Base-by-base conservation (phyloP, 23 tunicate genomes). In the Ciona savignyi region DNA sequence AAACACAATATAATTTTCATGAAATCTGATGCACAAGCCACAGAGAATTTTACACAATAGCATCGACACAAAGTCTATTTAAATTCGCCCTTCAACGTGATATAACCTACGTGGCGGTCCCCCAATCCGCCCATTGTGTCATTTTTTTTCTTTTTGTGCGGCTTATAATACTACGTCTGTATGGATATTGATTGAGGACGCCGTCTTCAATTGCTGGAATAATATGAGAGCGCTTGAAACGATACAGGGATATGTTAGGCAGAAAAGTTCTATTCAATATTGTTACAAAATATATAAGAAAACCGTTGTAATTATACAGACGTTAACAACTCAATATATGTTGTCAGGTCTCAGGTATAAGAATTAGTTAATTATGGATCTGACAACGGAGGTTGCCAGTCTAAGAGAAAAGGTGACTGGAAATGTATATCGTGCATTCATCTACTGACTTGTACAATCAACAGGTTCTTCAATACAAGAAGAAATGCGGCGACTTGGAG, bases 401-500 rank as follows among this genome's bases (percentile, higher is more conserved):
- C 20, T 49, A 49, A 49, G 20, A 11, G 61, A 49, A 49, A 15
- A 49, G 61, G 61, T 49, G 20, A 49, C 15, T 20, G n/a, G n/a
- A n/a, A n/a, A n/a, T n/a, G n/a, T n/a, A n/a, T n/a, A n/a, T n/a
- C n/a, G n/a, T 49, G 19, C 15, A 11, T 49, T 49, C n/a, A n/a
- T n/a, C n/a, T n/a, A n/a, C n/a, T n/a, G n/a, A n/a, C n/a, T n/a
- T n/a, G n/a, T n/a, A n/a, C n/a, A n/a, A n/a, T n/a, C n/a, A n/a
- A 9, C 73, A 94, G 99, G 99, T 94, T 80, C 78, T 94, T 19
- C 99, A 94, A 73, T 94, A 94, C 95, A 94, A 94, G 95, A 94
- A 94, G 77, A 87, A 94, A 83, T 86, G 95, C 51, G 78, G 82
- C 9, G 95, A 94, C 22, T 60, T 94, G 49, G 95, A 94, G 51